Evolutionary conservation across 2,113 vertebrate genomes (phyloP), one percentile per base, ranked within the genome.

Genomic region (Pelecanus crispus): DNA sequence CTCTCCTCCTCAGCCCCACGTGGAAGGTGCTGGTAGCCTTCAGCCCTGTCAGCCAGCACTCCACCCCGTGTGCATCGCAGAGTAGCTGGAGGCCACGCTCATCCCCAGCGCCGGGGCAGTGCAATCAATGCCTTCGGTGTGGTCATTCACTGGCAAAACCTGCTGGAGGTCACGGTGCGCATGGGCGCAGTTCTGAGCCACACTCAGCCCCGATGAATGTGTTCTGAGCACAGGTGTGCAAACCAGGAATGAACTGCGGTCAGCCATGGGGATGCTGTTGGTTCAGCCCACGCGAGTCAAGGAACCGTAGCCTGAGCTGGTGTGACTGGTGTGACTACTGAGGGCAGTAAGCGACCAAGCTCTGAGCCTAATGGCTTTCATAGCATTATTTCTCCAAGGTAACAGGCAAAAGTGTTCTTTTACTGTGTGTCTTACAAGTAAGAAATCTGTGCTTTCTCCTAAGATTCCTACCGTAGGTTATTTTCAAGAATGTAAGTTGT

Each of bases 41-140:
- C 38, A 78, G 59, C 29, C 53, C 42, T 24, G 59, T 9, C 44
- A 24, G 22, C 19, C 52, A 12, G 25, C 32, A 11, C 21, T 24
- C 50, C 11, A 21, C 18, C 34, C 20, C 0, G 2, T 7, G 2
- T 9, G 11, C 34, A 21, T 6, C 0, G 1, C 70, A 8, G 29
- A 29, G 81, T 28, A 47, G 44, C 56, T 36, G 78, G 34, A 66
- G 61, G n/a, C n/a, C 24, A 2, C 1, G 0, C 6, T 5, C 18
- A 4, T 9, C 29, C 36, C 65, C 44, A 19, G 1, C 2, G 2
- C 45, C 1, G 2, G 28, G 32, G n/a, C 50, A 59, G 24, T 4
- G 26, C 0, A 0, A 10, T 25, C 0, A 0, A 10, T 25, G 36
- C 40, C 4, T 26, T 71, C 34, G 4, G 34, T 6, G 13, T 2